Evolutionary conservation across 2,888 invertebrate genomes (phyloP), one percentile per base, ranked within the genome.

Genomic region (Caenorhabditis imperialis): DNA sequence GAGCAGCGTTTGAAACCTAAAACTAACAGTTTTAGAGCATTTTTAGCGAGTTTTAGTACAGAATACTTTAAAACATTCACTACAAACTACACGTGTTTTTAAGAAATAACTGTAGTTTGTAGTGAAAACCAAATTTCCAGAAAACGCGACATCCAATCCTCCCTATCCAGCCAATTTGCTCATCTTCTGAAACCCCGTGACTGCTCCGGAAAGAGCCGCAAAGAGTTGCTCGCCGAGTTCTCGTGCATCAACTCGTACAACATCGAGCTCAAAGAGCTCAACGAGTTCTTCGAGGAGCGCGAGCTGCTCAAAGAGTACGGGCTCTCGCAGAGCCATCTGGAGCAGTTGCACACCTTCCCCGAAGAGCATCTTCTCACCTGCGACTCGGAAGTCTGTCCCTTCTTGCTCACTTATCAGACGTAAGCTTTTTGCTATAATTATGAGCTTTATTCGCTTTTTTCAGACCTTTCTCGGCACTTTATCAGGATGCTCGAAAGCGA

Each of bases 301-400:
- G 55, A 47, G 2, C 27, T 62, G 38, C 48, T 74, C 18, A 74
- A 69, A 53, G 74, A 74, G 18, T 74, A 69, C 23, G 74, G 74
- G 6, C 44, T 33, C 14, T 16, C 67, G 25, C 23, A 42, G n/a
- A 20, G 18, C 6, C 37, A 67, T 33, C 20, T 22, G 6, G 33
- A 35, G 0, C 51, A 38, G n/a, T 16, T 67, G 25, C 10, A 25
- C 5, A n/a, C 16, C 8, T 57, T 72, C 16, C 58, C 71, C 10
- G 67, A 69, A 37, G 62, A 67, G 25, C 51, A 47, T 25, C 18
- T 67, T 14, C 51, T 69, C 23, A 62, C 74, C 5, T 74, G 74
- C 30, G 74, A 74, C 23, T 61, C 62, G 16, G 62, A 74, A 42
- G 74, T 27, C 14, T 74, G 74, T 30, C 74, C 74, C 7, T 74